These are phyloP conservation scores for Sthenelais limicola DNA, from an alignment of 2,888 invertebrate species.

Conservation along the genomic window DNA sequence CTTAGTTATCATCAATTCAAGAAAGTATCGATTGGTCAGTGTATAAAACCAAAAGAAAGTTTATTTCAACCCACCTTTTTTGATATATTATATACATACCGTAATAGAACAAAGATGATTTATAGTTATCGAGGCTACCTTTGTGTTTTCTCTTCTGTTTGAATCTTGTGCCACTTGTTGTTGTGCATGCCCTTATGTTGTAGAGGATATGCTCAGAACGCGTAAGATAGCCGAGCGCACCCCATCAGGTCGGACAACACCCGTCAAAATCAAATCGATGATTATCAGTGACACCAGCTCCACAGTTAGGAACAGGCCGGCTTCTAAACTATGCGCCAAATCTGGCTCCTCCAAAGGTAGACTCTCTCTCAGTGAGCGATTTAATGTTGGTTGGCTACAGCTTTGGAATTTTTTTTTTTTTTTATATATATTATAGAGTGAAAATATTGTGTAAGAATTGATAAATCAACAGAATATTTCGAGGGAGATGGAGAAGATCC, in stretches of 20 bases:
- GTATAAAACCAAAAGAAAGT: too few species aligned
- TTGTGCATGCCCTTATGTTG: constrained; percentile 30
- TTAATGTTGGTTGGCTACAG: constrained; percentile 10
- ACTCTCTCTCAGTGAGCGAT: background rate
- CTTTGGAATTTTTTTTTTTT: background rate
- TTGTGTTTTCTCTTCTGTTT: background rate
- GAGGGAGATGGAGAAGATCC: too few species aligned
- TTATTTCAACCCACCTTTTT: too few species aligned
- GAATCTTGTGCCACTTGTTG: background rate
- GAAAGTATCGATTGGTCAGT: too few species aligned
- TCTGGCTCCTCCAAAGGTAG: constrained; percentile 36
- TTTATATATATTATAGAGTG: constrained; percentile 3
- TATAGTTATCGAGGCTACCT: too few species aligned
- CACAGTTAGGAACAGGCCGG: background rate
- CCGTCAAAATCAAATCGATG: constrained; percentile 16
- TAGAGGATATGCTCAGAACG: constrained; percentile 29
- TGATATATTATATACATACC: too few species aligned
- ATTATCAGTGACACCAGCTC: background rate
- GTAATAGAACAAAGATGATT: too few species aligned
- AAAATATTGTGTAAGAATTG: too few species aligned
- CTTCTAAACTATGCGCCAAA: background rate
- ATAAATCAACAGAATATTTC: too few species aligned
- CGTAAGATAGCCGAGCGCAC: constrained; percentile 7
- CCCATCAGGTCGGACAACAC: constrained; percentile 21
- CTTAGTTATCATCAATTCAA: too few species aligned